phyloP scores from a whole-genome alignment of 2,888 invertebrate species.

The Balanococcus diminutus region DNA sequence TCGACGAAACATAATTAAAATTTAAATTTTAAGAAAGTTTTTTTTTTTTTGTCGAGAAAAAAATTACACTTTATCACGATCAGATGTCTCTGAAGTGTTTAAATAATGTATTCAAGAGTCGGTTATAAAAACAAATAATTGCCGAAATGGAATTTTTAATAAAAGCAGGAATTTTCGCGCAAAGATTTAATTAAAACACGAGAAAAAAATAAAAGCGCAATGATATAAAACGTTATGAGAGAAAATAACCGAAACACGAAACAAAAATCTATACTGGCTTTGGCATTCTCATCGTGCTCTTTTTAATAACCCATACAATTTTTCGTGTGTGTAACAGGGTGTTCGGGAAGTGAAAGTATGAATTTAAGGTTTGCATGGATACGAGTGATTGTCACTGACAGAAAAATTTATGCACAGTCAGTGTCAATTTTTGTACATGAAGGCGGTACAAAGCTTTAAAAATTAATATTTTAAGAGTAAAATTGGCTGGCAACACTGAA shows the following conservation, averaged over 20 bases:
- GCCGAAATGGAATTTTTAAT: conserved; percentile 44
- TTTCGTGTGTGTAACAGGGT: background rate
- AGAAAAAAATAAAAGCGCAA: conserved; percentile 36
- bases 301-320: background rate
- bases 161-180: conserved; percentile 31
- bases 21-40: conserved; percentile 38
- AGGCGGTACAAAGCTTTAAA: no score
- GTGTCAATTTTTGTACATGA: no score
- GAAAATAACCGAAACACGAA: background rate
- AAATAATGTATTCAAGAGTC: conserved; percentile 39
- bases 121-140: conserved; percentile 43
- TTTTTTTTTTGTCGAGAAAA: background rate
- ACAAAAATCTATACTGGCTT: conserved; percentile 5
- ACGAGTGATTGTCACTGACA: no score
- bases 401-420: no score
- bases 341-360: no score
- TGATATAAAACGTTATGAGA: conserved; percentile 27
- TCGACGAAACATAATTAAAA: conserved; percentile 39
- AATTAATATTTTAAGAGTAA: no score
- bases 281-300: background rate
- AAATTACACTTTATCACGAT: conserved; percentile 43
- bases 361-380: no score
- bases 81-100: conserved; percentile 36
- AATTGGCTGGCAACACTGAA: no score
- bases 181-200: conserved; percentile 35